These are phyloP conservation scores for Steatornis caripensis DNA, from an alignment of 2,113 vertebrate species.

Conservation along the genomic window DNA sequence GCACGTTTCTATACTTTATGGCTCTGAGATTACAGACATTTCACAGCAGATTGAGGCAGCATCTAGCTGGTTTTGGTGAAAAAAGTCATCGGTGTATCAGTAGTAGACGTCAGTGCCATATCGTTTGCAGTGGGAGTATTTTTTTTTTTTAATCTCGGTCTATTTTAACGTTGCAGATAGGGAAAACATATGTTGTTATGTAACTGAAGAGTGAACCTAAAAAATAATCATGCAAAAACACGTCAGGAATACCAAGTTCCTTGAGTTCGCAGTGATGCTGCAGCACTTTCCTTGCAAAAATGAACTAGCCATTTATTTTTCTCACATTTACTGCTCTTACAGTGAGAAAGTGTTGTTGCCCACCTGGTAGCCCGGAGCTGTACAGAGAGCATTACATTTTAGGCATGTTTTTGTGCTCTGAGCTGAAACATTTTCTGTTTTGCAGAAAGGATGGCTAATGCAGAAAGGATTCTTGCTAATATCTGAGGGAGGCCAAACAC, in stretches of 20 bases:
- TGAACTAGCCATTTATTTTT: not conserved
- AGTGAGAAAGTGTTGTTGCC: not conserved
- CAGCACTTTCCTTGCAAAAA: not conserved
- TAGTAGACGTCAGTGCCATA: not conserved
- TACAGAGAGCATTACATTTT: not conserved
- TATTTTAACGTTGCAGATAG: not conserved
- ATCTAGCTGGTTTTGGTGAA: not conserved
- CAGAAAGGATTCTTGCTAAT: not conserved
- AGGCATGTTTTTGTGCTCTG: not conserved
- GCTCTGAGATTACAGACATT: not conserved
- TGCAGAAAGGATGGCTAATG: not conserved
- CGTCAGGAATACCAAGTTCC: not conserved
- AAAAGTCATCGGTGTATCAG: not conserved
- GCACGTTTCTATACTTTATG: not conserved
- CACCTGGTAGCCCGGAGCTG: not conserved
- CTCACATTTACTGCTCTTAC: not conserved
- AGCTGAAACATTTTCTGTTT: not conserved
- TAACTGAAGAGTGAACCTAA: not conserved
- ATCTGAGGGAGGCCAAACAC: not conserved
- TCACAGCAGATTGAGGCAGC: conserved; percentile 2
- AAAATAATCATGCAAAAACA: not conserved
- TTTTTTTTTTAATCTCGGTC: not conserved
- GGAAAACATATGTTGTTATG: conserved; percentile 23
- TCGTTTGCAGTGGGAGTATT: not conserved
- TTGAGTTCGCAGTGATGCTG: not conserved